Base-by-base conservation (phyloP, 92 coral and sea anemone species). In the Ricordea florida region DNA sequence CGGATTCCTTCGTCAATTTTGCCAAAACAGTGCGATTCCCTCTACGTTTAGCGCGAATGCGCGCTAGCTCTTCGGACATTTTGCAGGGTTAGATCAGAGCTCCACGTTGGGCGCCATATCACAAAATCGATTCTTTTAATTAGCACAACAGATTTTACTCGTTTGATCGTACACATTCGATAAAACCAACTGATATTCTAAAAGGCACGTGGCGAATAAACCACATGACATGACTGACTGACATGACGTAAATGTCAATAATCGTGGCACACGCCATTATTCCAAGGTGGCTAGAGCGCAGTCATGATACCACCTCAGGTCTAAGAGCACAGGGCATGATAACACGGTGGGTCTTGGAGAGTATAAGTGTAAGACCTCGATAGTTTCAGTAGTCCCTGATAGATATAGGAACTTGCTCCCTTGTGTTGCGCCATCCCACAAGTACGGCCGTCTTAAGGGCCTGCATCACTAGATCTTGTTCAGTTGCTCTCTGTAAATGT, bases 281-380 rank as follows among this genome's bases (percentile, higher is more conserved):
- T 11, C 87, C 90, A 15, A 52, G 87, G 46, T 89, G 91, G 32
- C 71, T 61, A 11, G 88, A 45, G 48, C 76, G 92, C 13, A 57
- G 27, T 27, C 88, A 44, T n/a, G 70, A 20, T 20, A 35, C 44
- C 37, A 79, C 28, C 52, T 69, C 85, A 10, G 71, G 22, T 45
- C 86, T 30, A 32, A 79, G 32, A 2, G 85, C 65, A 16, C 23
- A 48, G 4, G 90, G 82, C 20, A 78, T 71, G 59, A 79, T 63
- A 26, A 78, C 49, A 22, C 80, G 33, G 16, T 78, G 85, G 37
- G 44, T 67, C 92, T 87, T 87, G 21, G 75, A 76, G 14, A 87
- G 49, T 21, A 87, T 32, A 33, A 87, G 72, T 51, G 76, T 25
- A 4, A 87, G 27, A 9, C 69, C 85, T n/a, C 84, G 31, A 58